Base-by-base conservation (phyloP, 2,797 vertebrate species). In the Brotula barbata region DNA sequence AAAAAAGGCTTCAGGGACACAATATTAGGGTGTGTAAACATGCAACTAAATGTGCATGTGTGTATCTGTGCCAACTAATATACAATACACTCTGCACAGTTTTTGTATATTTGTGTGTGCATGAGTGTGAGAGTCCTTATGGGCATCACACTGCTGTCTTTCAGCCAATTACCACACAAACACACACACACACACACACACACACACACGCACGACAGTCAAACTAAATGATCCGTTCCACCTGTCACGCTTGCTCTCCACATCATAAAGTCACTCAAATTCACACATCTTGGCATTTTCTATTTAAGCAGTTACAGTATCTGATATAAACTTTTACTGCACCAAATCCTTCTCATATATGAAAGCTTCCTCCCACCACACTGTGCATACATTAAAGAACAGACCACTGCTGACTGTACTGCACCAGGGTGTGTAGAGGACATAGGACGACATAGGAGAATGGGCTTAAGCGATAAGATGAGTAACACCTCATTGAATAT, bases 401-500 rank as follows among this genome's bases (percentile, higher is more conserved):
- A 57, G 33, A 14, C n/a, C n/a, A n/a, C n/a, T n/a, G n/a, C n/a
- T n/a, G n/a, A n/a, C n/a, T n/a, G 22, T 44, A 40, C 41, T 71
- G 59, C 40, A 63, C 55, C 25, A 28, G 20, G n/a, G 19, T 55
- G 45, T 56, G 49, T 41, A 16, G 43, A 44, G 41, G 51, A 55
- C 11, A 44, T 46, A 41, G 5, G 33, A n/a, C n/a, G n/a, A n/a
- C n/a, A n/a, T n/a, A n/a, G n/a, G n/a, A n/a, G 20, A 23, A 17
- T 37, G 21, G 56, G 55, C 68, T 68, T 47, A 57, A 80, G 62
- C 68, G 58, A 58, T 7, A 55, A 19, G 39, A 53, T 43, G 58
- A 36, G 45, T 44, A 56, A 71, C 63, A 63, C 54, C 28, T 77
- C 58, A 53, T 12, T 67, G 31, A 63, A 47, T 64, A 23, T 60